Percentiles rank a stretch among this genome's conserved stretches.
Conservation (phyloP, 2,113 vertebrate species). For the Siniperca chuatsi region DNA sequence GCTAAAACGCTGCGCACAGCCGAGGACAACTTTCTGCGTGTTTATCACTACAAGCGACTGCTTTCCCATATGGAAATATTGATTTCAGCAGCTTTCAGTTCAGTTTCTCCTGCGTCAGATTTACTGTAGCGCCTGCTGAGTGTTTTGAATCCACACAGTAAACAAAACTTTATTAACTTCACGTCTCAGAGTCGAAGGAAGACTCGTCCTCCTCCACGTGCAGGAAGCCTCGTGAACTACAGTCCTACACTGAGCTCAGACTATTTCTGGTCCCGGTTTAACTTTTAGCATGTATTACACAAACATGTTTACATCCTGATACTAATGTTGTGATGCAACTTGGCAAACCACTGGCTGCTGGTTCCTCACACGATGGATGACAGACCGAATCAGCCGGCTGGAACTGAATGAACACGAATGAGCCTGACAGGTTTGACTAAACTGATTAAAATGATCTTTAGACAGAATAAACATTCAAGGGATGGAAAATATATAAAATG, state of each 20-base stretch:
- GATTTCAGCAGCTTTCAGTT: too few relatives aligned
- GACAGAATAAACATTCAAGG: conserved; percentile 28
- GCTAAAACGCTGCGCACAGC: too few relatives aligned
- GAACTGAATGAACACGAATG: not conserved
- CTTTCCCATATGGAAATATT: too few relatives aligned
- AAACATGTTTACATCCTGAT: not conserved
- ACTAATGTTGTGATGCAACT: not conserved
- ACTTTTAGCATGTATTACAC: not conserved
- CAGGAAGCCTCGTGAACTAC: too few relatives aligned
- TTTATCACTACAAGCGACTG: too few relatives aligned
- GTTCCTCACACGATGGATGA: not conserved
- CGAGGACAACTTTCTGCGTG: too few relatives aligned
- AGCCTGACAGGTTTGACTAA: conserved; percentile 10
- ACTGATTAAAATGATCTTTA: conserved; percentile 13
- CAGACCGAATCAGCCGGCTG: not conserved
- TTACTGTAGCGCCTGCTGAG: too few relatives aligned
- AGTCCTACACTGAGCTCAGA: not conserved
- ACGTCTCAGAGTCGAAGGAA: too few relatives aligned
- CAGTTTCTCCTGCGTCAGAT: too few relatives aligned
- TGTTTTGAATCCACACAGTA: too few relatives aligned
- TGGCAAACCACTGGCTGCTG: not conserved
- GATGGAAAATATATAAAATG: not conserved
- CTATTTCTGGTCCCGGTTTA: not conserved
- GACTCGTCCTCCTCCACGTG: too few relatives aligned
- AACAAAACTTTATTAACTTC: too few relatives aligned